Evolutionary conservation across 2,113 vertebrate genomes (phyloP).

Genomic region (Hypocryptadius cinnamomeus): DNA sequence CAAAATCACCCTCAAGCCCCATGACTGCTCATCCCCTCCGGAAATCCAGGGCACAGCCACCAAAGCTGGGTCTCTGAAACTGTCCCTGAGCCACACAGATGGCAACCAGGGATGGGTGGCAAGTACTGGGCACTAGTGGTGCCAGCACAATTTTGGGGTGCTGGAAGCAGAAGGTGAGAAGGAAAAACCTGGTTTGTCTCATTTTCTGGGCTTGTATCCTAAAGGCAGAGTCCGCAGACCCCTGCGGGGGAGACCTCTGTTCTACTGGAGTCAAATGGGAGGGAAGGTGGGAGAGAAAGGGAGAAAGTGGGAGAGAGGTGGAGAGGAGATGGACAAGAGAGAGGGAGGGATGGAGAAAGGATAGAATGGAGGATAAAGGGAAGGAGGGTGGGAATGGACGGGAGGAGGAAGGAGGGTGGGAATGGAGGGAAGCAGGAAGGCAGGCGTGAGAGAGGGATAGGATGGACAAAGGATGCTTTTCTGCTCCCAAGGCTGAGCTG

Average conservation of each 20-base stretch:
- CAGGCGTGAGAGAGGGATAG: not conserved
- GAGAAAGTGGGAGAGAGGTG: not conserved
- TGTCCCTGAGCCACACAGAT: rapidly evolving
- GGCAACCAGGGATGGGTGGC: not conserved
- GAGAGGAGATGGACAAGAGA: not conserved
- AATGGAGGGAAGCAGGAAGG: not conserved
- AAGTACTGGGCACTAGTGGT: rapidly evolving
- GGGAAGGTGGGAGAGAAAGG: not conserved
- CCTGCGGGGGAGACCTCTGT: not conserved
- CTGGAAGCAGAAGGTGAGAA: not conserved
- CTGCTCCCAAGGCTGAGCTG: not conserved
- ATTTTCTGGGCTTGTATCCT: not conserved
- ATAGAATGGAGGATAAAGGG: not conserved
- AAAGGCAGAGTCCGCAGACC: not conserved
- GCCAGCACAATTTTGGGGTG: rapidly evolving
- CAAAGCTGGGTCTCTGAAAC: not conserved
- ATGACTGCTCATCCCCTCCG: rapidly evolving
- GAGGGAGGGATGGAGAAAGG: not conserved
- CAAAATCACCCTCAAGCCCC: not conserved
- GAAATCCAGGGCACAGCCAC: not conserved
- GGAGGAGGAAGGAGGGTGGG: not conserved
- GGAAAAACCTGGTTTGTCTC: not conserved
- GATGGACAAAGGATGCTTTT: not conserved
- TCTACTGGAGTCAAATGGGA: not conserved
- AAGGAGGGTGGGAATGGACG: no score